Percentiles rank a stretch among this genome's conserved stretches.
These are phyloP conservation scores for Volucella zonaria DNA, from an alignment of 2,888 invertebrate species.

Conservation along the genomic window DNA sequence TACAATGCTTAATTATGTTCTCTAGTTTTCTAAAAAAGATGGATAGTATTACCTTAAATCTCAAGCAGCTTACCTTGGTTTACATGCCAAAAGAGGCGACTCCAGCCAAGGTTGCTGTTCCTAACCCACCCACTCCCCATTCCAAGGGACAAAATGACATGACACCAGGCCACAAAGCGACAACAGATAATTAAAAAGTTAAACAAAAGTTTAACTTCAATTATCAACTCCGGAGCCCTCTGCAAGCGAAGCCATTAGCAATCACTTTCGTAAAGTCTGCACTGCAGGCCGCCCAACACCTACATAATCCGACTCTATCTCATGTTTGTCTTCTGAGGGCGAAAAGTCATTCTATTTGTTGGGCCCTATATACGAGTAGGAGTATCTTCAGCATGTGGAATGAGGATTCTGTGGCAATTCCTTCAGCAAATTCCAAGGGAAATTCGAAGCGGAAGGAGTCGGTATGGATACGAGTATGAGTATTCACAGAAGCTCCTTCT, in stretches of 20 bases:
- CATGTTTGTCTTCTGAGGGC: slow-evolving; percentile 6
- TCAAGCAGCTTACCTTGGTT: background rate
- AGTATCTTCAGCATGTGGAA: too few relatives aligned
- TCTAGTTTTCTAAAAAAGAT: slow-evolving; percentile 1
- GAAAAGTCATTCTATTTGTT: too few relatives aligned
- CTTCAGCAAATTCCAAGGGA: slow-evolving; percentile 4
- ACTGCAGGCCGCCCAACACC: background rate
- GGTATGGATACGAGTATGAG: background rate
- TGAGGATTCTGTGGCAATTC: too few relatives aligned
- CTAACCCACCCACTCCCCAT: too few relatives aligned
- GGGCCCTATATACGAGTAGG: too few relatives aligned
- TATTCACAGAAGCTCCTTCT: slow-evolving; percentile 7
- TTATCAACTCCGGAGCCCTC: slow-evolving; percentile 74
- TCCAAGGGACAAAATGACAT: too few relatives aligned
- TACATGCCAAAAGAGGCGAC: background rate
- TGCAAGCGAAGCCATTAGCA: slow-evolving; percentile 47
- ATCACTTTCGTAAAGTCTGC: slow-evolving; percentile 23
- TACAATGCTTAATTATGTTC: slow-evolving; percentile 45
- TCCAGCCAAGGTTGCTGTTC: slow-evolving; percentile 11
- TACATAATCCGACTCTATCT: background rate
- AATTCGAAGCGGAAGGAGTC: background rate
- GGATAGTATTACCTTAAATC: slow-evolving; percentile 27
- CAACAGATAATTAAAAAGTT: slow-evolving; percentile 79
- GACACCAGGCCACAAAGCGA: background rate
- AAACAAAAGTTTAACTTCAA: slow-evolving; percentile 79